phyloP scores from a whole-genome alignment of 2,888 invertebrate species.

The Hypolimnas misippus region DNA sequence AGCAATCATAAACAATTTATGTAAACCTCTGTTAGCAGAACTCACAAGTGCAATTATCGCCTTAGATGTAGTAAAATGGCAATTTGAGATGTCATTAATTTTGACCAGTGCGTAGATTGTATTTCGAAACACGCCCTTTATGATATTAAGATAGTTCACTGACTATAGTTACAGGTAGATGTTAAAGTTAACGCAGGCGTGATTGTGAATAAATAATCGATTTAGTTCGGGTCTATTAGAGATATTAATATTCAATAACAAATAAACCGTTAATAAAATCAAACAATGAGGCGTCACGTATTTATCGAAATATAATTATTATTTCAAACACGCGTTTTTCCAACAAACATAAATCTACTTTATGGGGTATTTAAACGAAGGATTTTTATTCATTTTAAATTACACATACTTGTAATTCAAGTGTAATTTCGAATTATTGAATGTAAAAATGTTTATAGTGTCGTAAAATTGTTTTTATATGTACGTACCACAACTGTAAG shows the following conservation, averaged over 20 bases:
- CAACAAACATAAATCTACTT: constrained; percentile 15
- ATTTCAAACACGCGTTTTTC: constrained; percentile 26
- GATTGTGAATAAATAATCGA: constrained; percentile 28
- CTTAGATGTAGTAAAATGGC: no score
- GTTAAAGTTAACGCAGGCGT: constrained; percentile 14
- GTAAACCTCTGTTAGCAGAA: no score
- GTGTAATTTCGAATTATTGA: constrained; percentile 2
- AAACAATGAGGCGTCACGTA: constrained; percentile 28
- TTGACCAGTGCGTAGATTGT: no score
- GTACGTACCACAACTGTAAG: no score
- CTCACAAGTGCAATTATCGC: no score
- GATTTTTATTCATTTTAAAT: constrained; percentile 11
- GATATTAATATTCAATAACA: constrained; percentile 23
- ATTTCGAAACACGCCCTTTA: no score
- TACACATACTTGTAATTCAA: constrained; percentile 5
- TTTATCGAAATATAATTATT: constrained; percentile 16
- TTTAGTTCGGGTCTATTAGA: constrained; percentile 21
- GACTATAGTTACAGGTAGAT: neutral
- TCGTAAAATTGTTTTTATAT: constrained; percentile 4
- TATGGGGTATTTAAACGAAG: neutral
- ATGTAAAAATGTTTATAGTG: neutral
- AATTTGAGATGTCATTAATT: no score
- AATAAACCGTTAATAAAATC: constrained; percentile 29
- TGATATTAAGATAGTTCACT: no score
- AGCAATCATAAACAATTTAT: no score